Base-by-base conservation (phyloP, 2,797 vertebrate genomes). In the Leptodactylus fallax region DNA sequence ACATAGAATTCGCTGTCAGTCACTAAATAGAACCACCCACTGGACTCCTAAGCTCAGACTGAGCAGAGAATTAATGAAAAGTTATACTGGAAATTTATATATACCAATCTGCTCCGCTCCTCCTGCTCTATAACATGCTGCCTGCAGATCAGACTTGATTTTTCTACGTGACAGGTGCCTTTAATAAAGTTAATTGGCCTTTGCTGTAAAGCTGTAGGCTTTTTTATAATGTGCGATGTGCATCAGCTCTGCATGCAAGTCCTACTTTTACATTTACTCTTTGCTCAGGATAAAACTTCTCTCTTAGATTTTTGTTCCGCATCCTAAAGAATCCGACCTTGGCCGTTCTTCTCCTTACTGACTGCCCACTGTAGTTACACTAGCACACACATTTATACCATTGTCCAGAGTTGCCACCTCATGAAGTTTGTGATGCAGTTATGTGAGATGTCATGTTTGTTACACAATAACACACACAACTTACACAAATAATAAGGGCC, bases 401-500 rank as follows among this genome's bases (percentile, higher is more conserved):
- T 25, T 11, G 5, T 72, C 69, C 19, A 45, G 9, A 49, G 10
- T 76, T 51, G n/a, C 45, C 72, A 51, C 11, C 17, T n/a, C 10
- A 1, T n/a, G 10, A 23, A 76, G 10, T 4, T 51, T 49, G 11
- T 72, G 23, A 27, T 67, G 36, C 36, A 19, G 45, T 21, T 72
- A 19, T 12, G 0, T 72, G 36, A 6, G 19, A 27, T 17, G 6
- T 45, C 9, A 47, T 21, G 14, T 72, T 16, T 72, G 17, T 47
- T 47, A 9, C 16, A 72, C 3, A 19, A 47, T 47, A 72, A 47
- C 36, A 49, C 67, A 36, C 36, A 53, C 0, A 23, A 51, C 47
- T 51, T 23, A 77, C 36, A 53, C 4, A 23, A 0, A 7, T 74
- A 49, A 21, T 3, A 53, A 1, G 3, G 89, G 63, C 87, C 91